Evolutionary conservation across 2,797 vertebrate genomes (phyloP).

Genomic region (Bothrops alternatus): DNA sequence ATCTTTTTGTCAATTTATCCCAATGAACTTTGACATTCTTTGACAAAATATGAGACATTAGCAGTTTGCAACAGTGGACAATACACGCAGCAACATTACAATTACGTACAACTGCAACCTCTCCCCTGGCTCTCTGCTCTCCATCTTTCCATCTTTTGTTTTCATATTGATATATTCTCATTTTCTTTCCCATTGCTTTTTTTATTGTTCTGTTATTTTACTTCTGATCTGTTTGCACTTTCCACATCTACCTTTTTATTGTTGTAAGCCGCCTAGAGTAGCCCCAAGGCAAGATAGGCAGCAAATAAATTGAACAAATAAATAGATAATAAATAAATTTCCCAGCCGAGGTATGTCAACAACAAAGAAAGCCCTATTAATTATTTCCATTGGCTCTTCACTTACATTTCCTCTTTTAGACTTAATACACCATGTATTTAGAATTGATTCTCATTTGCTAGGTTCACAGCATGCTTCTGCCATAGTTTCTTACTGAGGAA

Average conservation of each 20-base stretch:
- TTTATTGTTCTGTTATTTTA: neutral
- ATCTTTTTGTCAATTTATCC: neutral
- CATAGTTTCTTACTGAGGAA: slow-evolving; percentile 41
- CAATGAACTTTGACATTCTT: neutral
- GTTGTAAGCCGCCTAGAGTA: neutral
- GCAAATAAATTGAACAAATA: neutral
- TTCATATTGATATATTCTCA: neutral
- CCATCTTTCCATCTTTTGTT: neutral
- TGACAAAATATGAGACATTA: neutral
- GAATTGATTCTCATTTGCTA: neutral
- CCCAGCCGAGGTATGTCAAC: neutral
- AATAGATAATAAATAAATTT: neutral
- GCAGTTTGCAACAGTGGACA: neutral
- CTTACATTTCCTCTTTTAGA: neutral
- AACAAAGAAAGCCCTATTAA: neutral
- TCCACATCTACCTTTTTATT: neutral
- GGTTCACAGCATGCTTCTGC: slow-evolving; percentile 16
- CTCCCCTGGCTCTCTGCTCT: neutral
- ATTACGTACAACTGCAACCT: neutral
- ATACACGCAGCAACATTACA: neutral
- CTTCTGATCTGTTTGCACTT: neutral
- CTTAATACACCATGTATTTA: accelerated
- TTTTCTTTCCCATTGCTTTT: neutral
- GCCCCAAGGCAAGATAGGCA: neutral
- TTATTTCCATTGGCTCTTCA: neutral